Evolutionary conservation across 2,888 invertebrate species (phyloP).

Genomic region (Keiferia lycopersicella): DNA sequence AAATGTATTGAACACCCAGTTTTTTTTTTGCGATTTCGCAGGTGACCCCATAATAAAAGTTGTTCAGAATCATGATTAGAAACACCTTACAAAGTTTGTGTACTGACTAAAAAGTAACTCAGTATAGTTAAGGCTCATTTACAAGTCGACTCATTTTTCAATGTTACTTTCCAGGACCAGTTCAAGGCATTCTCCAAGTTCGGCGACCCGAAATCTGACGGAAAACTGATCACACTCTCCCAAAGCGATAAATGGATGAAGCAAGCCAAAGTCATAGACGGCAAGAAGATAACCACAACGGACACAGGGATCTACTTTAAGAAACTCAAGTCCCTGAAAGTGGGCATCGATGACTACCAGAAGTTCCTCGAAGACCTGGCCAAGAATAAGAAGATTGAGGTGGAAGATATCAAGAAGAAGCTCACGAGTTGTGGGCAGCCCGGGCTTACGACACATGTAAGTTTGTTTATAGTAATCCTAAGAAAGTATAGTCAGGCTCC

Average conservation of each 20-base stretch:
- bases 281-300: conserved; percentile 92
- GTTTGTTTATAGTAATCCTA: conserved; percentile 40
- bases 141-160: background rate
- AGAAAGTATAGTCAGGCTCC: no score
- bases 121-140: no score
- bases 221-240: conserved; percentile 91
- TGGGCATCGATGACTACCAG: conserved; percentile 88
- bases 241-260: conserved; percentile 98
- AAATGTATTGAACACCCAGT: no score
- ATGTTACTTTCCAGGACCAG: conserved; percentile 80
- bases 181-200: conserved; percentile 93
- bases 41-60: no score
- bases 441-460: conserved; percentile 77
- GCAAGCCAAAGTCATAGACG: conserved; percentile 90
- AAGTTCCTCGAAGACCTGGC: conserved; percentile 93
- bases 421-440: conserved; percentile 91
- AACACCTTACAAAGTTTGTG: no score
- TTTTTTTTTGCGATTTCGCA: no score
- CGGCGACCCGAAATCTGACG: conserved; percentile 92
- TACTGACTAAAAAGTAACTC: no score
- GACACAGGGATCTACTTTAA: conserved; percentile 94
- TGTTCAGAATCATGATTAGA: no score
- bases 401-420: conserved; percentile 90
- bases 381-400: conserved; percentile 90
- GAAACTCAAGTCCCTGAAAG: conserved; percentile 91